These are phyloP conservation scores for Acrocephalus arundinaceus DNA, from an alignment of 2,113 vertebrate genomes.

Conservation along the genomic window DNA sequence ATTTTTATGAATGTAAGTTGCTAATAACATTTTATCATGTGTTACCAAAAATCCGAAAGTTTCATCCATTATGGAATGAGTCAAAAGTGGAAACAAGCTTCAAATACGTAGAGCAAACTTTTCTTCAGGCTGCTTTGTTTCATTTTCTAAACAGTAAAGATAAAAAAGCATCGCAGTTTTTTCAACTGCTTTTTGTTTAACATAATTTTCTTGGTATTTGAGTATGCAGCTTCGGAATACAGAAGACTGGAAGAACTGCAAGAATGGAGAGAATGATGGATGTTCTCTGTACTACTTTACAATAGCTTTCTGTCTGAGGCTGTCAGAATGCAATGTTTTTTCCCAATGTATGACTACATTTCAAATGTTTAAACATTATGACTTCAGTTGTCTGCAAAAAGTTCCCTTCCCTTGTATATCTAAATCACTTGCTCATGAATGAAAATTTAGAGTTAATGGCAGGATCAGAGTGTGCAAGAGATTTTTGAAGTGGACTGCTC, in stretches of 20 bases:
- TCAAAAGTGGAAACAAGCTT: neutral
- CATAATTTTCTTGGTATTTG: neutral
- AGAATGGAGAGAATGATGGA: neutral
- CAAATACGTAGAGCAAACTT: neutral
- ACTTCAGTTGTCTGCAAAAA: neutral
- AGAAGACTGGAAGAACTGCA: neutral
- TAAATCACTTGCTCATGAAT: neutral
- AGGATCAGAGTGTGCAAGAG: neutral
- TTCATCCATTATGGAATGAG: neutral
- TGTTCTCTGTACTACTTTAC: neutral
- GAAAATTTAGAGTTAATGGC: neutral
- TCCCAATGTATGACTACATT: neutral
- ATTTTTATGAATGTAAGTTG: neutral
- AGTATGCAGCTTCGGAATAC: neutral
- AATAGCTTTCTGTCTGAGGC: neutral
- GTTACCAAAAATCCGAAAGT: neutral
- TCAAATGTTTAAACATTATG: neutral
- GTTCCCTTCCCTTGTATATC: neutral
- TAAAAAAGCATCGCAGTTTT: neutral
- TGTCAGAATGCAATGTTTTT: neutral
- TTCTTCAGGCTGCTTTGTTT: neutral
- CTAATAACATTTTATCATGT: neutral
- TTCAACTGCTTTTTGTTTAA: neutral
- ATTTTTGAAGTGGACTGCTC: neutral
- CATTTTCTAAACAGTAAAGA: neutral